These are phyloP conservation scores for Tichodroma muraria DNA, from an alignment of 2,113 vertebrate genomes.

Conservation along the genomic window DNA sequence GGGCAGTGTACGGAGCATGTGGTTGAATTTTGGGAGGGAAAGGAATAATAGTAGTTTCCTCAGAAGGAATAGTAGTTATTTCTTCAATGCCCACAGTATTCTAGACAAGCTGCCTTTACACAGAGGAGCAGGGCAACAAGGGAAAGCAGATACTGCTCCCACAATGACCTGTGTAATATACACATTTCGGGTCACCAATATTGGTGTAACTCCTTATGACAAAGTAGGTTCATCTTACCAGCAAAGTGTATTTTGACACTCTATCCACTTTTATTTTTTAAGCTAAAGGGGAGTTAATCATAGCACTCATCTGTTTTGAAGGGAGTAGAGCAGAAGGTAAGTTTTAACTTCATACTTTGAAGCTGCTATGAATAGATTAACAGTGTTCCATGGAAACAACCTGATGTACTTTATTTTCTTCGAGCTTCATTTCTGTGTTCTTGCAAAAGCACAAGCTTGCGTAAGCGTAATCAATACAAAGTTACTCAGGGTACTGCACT, in stretches of 20 bases:
- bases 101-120: not conserved
- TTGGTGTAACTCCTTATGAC: not conserved
- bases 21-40: not conserved
- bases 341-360: not conserved
- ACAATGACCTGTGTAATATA: not conserved
- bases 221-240: not conserved
- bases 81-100: not conserved
- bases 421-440: conserved; percentile 7
- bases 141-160: not conserved
- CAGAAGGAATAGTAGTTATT: not conserved
- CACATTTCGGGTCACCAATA: not conserved
- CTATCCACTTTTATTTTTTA: conserved; percentile 23
- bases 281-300: conserved; percentile 37
- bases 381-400: conserved; percentile 17
- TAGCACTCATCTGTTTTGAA: conserved; percentile 12
- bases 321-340: conserved; percentile 52
- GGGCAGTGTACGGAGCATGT: not conserved
- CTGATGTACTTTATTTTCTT: conserved; percentile 11
- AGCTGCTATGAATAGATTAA: conserved; percentile 33
- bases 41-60: not conserved
- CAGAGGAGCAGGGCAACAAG: not conserved
- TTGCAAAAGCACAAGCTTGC: conserved; percentile 60
- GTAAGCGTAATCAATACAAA: conserved; percentile 29
- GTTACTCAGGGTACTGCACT: conserved; percentile 54
- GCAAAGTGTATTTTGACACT: not conserved